Conservation (phyloP, 1,140 invertebrate genomes). For the Drosophila triauraria region DNA sequence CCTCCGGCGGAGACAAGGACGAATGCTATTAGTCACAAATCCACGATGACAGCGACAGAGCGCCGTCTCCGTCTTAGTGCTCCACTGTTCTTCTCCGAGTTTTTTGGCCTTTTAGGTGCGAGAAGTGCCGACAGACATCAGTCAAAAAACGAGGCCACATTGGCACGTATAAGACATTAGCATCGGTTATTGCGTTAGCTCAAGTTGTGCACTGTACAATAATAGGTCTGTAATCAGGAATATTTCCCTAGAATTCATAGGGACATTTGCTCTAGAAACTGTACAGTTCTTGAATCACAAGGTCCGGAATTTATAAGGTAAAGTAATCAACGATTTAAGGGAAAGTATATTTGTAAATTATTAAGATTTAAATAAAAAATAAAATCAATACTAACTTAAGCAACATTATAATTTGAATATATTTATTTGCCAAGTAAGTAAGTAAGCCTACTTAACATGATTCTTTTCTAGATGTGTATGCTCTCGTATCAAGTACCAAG, state of each 20-base stretch:
- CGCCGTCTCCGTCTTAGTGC: constrained; percentile 7
- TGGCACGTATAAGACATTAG: constrained; percentile 78
- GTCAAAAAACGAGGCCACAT: constrained; percentile 67
- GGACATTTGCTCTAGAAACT: too few relatives aligned
- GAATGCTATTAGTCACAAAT: constrained; percentile 64
- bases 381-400: too few relatives aligned
- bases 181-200: constrained; percentile 69
- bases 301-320: too few relatives aligned
- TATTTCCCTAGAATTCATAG: background rate
- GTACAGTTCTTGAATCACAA: background rate
- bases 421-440: too few relatives aligned
- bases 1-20: constrained; percentile 16
- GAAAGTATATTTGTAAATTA: too few relatives aligned
- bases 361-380: too few relatives aligned
- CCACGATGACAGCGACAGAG: constrained; percentile 41
- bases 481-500: constrained; percentile 10
- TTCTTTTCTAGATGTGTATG: constrained; percentile 1
- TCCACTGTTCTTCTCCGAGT: background rate
- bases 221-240: background rate
- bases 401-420: too few relatives aligned
- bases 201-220: constrained; percentile 25
- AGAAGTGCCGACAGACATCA: constrained; percentile 53
- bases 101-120: background rate
- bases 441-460: too few relatives aligned
- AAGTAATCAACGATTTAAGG: too few relatives aligned